A percentile compares a stretch with the other conserved stretches of the same genome.
Evolutionary conservation across 2,888 invertebrate species (phyloP).

Genomic region (Mesorhabditis spiculigera): DNA sequence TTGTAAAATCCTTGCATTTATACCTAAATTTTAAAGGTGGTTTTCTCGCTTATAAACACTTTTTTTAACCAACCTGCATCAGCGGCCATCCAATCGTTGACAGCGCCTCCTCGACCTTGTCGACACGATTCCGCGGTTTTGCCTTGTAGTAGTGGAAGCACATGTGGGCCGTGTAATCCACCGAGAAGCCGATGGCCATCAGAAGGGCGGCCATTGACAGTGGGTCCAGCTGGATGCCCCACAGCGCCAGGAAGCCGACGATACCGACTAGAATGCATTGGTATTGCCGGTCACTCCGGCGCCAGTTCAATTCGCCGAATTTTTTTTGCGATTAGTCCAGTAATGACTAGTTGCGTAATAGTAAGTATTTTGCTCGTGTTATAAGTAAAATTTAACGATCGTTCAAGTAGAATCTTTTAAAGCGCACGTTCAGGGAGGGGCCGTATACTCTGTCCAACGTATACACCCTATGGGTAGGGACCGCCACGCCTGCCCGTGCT

Average conservation of each 20-base stretch:
- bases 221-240: slow-evolving; percentile 42
- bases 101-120: slow-evolving; percentile 41
- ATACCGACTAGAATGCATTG: background rate
- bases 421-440: no score
- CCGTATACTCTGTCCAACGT: no score
- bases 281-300: no score
- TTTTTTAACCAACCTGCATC: slow-evolving; percentile 23
- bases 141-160: slow-evolving; percentile 51
- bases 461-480: no score
- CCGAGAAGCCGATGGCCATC: slow-evolving; percentile 55
- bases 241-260: slow-evolving; percentile 17
- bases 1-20: background rate
- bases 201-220: slow-evolving; percentile 45
- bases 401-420: no score
- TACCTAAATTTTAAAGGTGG: background rate
- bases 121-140: slow-evolving; percentile 32
- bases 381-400: no score
- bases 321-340: no score
- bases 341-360: no score
- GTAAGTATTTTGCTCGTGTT: no score
- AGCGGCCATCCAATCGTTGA: slow-evolving; percentile 50
- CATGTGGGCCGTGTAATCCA: slow-evolving; percentile 51
- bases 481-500: no score
- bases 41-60: background rate
- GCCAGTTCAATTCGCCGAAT: no score